phyloP scores from a whole-genome alignment of 30 jellyfish, hydroid and myxozoan species.

The Aurelia aurita region DNA sequence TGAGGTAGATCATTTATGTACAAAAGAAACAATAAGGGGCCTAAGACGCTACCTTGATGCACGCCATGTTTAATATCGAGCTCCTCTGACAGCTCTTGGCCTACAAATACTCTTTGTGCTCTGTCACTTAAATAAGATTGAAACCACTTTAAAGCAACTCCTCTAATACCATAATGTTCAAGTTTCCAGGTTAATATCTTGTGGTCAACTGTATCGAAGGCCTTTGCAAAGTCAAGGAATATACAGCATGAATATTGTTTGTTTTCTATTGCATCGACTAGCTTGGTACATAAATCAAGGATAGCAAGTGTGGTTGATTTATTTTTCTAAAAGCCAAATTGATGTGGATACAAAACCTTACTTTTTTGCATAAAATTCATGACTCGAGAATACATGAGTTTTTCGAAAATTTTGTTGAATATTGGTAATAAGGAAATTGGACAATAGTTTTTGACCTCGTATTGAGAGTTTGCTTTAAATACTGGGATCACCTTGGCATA shows the following conservation, averaged over 20 bases:
- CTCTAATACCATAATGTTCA: too few species aligned
- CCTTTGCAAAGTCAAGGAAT: too few species aligned
- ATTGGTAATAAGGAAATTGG: too few species aligned
- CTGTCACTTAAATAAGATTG: constrained; percentile 33
- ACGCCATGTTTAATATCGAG: constrained; percentile 22
- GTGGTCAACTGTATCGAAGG: too few species aligned
- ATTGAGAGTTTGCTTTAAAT: constrained; percentile 37
- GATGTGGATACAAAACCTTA: constrained; percentile 20
- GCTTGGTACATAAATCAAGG: constrained; percentile 17
- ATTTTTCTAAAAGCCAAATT: constrained; percentile 45
- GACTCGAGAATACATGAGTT: constrained; percentile 26
- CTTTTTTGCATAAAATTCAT: constrained; percentile 21
- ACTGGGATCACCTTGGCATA: constrained; percentile 39
- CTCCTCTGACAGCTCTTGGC: constrained; percentile 10
- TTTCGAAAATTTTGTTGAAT: constrained; percentile 38
- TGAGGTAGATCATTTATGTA: constrained; percentile 40
- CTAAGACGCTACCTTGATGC: constrained; percentile 50
- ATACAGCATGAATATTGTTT: constrained; percentile 20
- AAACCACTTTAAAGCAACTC: too few species aligned
- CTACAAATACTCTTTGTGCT: constrained; percentile 14
- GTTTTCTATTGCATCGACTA: constrained; percentile 35
- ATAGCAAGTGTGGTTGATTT: constrained; percentile 49
- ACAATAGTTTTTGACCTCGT: constrained; percentile 31
- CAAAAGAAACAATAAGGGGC: constrained; percentile 38
- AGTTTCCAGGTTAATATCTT: too few species aligned